These are phyloP conservation scores for Heteromormyrus szaboi DNA, from an alignment of 2,797 vertebrate species.

Conservation along the genomic window DNA sequence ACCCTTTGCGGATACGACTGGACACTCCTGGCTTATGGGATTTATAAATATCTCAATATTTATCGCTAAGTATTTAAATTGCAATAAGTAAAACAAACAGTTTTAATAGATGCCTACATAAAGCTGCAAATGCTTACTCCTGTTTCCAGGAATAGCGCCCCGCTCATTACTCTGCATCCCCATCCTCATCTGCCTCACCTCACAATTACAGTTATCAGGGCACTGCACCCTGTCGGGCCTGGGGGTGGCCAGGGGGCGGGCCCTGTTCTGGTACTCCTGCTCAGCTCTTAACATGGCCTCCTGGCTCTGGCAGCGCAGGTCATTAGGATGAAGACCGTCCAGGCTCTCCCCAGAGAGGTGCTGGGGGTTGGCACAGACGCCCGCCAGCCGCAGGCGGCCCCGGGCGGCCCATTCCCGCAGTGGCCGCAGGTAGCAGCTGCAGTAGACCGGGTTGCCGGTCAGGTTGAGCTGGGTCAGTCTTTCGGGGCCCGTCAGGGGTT, in stretches of 20 bases:
- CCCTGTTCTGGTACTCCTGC: conserved; percentile 52
- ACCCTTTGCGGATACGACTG: background rate
- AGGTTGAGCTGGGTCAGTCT: conserved; percentile 69
- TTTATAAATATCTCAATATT: background rate
- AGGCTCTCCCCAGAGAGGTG: conserved; percentile 71
- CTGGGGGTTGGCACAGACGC: conserved; percentile 64
- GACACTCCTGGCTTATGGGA: background rate
- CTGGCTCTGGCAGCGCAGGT: conserved; percentile 71
- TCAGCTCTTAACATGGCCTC: conserved; percentile 57
- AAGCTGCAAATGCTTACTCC: background rate
- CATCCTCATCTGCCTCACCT: conserved; percentile 46
- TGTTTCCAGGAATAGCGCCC: background rate
- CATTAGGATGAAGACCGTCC: conserved; percentile 59
- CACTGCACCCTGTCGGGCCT: conserved; percentile 59
- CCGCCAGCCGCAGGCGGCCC: conserved; percentile 61
- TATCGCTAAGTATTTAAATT: background rate
- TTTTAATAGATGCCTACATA: background rate
- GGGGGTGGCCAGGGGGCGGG: background rate
- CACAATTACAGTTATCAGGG: conserved; percentile 71
- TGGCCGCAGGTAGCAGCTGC: conserved; percentile 77
- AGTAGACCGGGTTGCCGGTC: conserved; percentile 77
- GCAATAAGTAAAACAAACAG: background rate
- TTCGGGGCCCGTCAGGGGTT: conserved; percentile 63
- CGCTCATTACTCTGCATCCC: background rate
- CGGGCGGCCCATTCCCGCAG: conserved; percentile 73